Base-by-base conservation (phyloP, 1,140 invertebrate genomes). In the Protaetia brevitarsis region DNA sequence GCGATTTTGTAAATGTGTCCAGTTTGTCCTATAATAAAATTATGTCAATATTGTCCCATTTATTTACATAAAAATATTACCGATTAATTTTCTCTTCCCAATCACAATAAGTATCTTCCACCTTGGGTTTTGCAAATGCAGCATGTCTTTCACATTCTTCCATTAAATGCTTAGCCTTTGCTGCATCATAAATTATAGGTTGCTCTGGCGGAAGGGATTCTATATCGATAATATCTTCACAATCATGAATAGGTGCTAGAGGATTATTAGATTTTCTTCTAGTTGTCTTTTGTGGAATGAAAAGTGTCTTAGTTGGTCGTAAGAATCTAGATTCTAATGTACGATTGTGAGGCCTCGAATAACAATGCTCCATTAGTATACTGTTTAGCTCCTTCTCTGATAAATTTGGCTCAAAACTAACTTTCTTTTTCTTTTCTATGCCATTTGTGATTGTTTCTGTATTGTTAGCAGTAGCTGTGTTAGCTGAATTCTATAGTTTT, bases 1-100 rank as follows among this genome's bases (percentile, higher is more conserved):
- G 37, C 84, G 76, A 66, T 82, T 83, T 73, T 93, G 89, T 16
- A 82, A 74, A 11, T 82, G 71, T 1, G 84, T 85, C 90, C 91
- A 94, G 2, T 84, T 82, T 66, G 78, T 82, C 78, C 87, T 89
- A 69, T 30, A 73, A 69, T 70, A 69, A 61, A 30, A 21, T 5
- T 0, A 6, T 6, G 10, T 36, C 13, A 34, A 13, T 16, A 58
- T 21, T 26, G 1, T 4, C 11, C 31, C 11, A 30, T 34, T 16
- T 13, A 57, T 11, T 41, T 26, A 23, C 62, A n/a, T 62, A 57
- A 66, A 62, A 41, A 31, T 34, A 60, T 5, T 31, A 30, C 85
- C 84, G 88, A 64, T 83, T 81, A 27, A 91, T 82, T 37, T 81
- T 82, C 10, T 86, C 85, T 74, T 91, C 89, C 89, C 89, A 92